phyloP scores from a whole-genome alignment of 2,797 vertebrate genomes.

The Platyrinchus mystaceus region DNA sequence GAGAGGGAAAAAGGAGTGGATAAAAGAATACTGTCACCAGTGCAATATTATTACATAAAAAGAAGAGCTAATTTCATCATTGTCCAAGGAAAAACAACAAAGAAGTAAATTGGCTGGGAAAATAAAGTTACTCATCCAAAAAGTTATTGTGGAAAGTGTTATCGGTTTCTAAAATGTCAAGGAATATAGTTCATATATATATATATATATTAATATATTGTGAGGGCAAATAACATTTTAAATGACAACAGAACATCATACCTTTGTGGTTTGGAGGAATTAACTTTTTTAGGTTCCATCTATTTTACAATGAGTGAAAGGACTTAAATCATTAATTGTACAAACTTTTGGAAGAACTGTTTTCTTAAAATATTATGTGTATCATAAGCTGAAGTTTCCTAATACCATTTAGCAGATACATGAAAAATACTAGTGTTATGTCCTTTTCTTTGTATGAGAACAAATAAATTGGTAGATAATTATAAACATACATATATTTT shows the following conservation, averaged over 20 bases:
- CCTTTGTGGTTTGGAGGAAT: background rate
- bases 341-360: background rate
- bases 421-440: background rate
- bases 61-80: background rate
- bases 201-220: background rate
- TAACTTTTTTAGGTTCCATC: background rate
- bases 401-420: background rate
- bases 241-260: background rate
- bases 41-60: background rate
- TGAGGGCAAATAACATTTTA: background rate
- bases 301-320: background rate
- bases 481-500: background rate
- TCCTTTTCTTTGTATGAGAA: background rate
- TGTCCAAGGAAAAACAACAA: background rate
- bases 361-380: background rate
- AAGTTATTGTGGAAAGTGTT: accelerated
- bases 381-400: background rate
- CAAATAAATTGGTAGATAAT: background rate
- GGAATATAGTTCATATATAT: background rate
- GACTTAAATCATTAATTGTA: background rate
- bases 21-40: background rate
- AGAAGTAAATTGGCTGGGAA: background rate
- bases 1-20: background rate
- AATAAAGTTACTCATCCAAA: background rate
- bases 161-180: background rate